A percentile compares a stretch with the other conserved stretches of the same genome.
phyloP scores from a whole-genome alignment of 2,888 invertebrate genomes.

The Hoplodrina blanda region DNA sequence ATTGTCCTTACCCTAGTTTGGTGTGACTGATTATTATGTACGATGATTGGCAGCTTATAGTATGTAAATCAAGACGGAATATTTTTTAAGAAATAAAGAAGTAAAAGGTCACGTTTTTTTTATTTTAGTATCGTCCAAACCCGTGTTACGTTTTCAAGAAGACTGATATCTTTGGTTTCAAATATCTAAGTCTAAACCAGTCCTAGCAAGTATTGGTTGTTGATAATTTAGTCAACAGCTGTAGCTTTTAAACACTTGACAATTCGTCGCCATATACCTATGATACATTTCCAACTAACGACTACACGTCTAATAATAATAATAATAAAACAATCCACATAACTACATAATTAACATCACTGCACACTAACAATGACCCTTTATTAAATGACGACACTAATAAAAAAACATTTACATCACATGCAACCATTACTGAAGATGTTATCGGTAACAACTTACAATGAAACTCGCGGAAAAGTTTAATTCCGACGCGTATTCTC shows the following conservation, averaged over 20 bases:
- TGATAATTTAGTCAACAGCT: too few species aligned
- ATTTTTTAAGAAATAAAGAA: neutral
- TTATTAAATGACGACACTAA: constrained; percentile 29
- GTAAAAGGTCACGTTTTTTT: too few species aligned
- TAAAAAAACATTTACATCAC: constrained; percentile 41
- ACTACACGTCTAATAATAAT: neutral
- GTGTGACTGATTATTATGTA: too few species aligned
- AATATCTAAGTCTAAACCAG: too few species aligned
- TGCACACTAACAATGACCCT: constrained; percentile 24
- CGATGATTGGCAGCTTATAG: neutral
- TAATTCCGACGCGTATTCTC: constrained; percentile 59
- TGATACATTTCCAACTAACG: neutral
- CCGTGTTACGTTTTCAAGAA: too few species aligned
- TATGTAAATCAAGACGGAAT: neutral
- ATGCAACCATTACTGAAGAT: constrained; percentile 38
- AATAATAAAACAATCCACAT: constrained; percentile 6
- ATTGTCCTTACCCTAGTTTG: neutral
- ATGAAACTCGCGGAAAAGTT: constrained; percentile 65
- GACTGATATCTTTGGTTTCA: too few species aligned
- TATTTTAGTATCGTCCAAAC: too few species aligned
- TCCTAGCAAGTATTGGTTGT: too few species aligned
- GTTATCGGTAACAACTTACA: constrained; percentile 51
- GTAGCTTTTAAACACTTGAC: neutral
- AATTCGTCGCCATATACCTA: too few species aligned
- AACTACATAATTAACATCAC: constrained; percentile 37